Evolutionary conservation across 1,140 invertebrate genomes (phyloP).

Genomic region (Saccostrea glomerata): DNA sequence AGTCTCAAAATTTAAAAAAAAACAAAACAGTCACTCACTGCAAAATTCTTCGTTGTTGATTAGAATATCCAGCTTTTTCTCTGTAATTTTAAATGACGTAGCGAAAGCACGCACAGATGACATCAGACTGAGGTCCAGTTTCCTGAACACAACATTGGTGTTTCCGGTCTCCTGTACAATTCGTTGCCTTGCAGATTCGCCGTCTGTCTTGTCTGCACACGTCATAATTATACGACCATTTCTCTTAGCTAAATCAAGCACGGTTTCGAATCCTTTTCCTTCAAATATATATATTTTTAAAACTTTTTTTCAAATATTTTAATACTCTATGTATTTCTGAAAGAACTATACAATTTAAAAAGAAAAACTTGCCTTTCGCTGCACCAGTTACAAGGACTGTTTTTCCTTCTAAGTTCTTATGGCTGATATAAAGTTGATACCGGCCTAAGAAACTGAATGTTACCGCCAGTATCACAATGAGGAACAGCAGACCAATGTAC

Average conservation of each 20-base stretch:
- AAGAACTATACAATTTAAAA: no score
- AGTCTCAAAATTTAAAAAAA: no score
- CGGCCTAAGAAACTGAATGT: no score
- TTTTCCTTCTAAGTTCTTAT: conserved; percentile 83
- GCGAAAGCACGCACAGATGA: conserved; percentile 75
- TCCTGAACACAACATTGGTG: conserved; percentile 83
- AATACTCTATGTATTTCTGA: no score
- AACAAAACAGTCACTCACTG: not conserved
- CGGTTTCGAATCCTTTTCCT: conserved; percentile 76
- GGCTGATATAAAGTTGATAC: conserved; percentile 39
- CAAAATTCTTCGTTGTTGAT: conserved; percentile 77
- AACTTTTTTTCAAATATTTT: no score
- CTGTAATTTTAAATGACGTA: conserved; percentile 82
- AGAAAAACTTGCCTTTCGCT: conserved; percentile 85
- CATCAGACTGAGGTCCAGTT: conserved; percentile 78
- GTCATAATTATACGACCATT: conserved; percentile 81
- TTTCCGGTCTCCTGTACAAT: conserved; percentile 80
- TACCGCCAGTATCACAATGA: no score
- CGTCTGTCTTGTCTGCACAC: conserved; percentile 81
- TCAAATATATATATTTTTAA: conserved; percentile 44
- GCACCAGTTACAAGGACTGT: conserved; percentile 94
- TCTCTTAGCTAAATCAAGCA: conserved; percentile 72
- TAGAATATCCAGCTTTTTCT: conserved; percentile 85
- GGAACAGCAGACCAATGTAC: no score
- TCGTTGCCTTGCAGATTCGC: conserved; percentile 82